phyloP scores from a whole-genome alignment of 2,797 vertebrate genomes.

The Nyctalus aviator region DNA sequence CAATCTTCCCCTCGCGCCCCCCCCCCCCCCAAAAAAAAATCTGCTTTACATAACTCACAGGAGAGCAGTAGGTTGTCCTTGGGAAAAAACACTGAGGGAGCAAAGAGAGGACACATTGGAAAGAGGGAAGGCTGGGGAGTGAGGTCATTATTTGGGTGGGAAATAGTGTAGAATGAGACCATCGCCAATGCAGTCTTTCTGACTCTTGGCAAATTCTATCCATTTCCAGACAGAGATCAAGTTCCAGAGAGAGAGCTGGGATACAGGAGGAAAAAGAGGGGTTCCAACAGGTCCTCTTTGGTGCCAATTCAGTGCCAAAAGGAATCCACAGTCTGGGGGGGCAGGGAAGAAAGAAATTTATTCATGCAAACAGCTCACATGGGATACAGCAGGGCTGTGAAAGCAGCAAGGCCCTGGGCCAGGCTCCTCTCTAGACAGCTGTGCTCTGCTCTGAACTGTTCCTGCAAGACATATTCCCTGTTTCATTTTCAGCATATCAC shows the following conservation, averaged over 20 bases:
- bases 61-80: not conserved
- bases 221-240: not conserved
- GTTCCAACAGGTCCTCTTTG: not conserved
- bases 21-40: not conserved
- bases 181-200: not conserved
- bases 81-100: not conserved
- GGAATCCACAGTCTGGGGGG: not conserved
- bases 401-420: not conserved
- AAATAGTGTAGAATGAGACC: not conserved
- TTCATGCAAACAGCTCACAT: not conserved
- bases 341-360: not conserved
- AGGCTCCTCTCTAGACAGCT: not conserved
- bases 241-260: not conserved
- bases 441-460: not conserved
- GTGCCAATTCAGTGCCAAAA: not conserved
- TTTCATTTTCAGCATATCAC: not conserved
- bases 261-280: not conserved
- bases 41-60: not conserved
- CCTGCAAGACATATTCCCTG: not conserved
- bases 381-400: not conserved
- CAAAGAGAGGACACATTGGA: not conserved
- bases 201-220: not conserved
- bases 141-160: not conserved
- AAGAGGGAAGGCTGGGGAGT: not conserved
- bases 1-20: not conserved